Percentiles rank a stretch among this genome's conserved stretches.
Conservation (phyloP, 2,113 vertebrate species). For the Crotalus viridis region DNA sequence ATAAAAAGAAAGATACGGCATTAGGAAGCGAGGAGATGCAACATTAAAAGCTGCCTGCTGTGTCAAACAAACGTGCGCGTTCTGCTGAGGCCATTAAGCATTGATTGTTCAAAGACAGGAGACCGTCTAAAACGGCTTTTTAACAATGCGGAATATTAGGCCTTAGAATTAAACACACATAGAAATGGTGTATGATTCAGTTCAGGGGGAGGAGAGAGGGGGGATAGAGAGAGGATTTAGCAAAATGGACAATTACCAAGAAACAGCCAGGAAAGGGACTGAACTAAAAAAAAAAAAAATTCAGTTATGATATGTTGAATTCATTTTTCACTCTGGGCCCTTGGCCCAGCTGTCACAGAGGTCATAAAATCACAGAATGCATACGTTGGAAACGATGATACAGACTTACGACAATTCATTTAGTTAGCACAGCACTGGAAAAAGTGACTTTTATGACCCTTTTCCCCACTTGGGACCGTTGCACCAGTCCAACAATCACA, state of each 20-base stretch:
- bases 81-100: background rate
- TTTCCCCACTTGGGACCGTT: background rate
- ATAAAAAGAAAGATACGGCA: background rate
- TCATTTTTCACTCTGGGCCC: background rate
- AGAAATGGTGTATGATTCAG: background rate
- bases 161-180: background rate
- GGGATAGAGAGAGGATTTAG: background rate
- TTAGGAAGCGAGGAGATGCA: background rate
- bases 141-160: background rate
- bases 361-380: background rate
- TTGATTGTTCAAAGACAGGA: background rate
- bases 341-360: background rate
- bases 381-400: background rate
- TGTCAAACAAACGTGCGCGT: background rate
- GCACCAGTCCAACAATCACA: too few species aligned
- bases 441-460: background rate
- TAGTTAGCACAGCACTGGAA: background rate
- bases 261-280: background rate
- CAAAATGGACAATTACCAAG: background rate
- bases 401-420: background rate
- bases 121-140: background rate
- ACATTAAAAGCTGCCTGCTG: background rate
- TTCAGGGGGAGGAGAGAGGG: too few species aligned
- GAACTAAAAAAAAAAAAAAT: background rate
- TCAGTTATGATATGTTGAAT: background rate